phyloP scores from a whole-genome alignment of 2,888 invertebrate genomes.

The Pinctada fucata region DNA sequence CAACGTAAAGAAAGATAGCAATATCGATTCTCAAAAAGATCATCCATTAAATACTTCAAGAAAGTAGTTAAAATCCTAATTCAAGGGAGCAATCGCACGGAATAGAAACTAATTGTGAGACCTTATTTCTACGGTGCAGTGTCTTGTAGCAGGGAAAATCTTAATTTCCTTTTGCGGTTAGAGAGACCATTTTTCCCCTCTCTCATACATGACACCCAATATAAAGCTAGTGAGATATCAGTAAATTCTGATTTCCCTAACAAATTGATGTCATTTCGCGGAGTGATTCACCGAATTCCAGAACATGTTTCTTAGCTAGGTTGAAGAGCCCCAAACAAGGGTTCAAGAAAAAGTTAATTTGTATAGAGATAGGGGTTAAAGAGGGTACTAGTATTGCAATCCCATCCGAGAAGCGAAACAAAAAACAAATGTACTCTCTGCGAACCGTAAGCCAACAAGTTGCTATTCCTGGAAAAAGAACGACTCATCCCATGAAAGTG shows the following conservation, averaged over 20 bases:
- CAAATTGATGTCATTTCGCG: background rate
- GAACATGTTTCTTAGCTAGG: background rate
- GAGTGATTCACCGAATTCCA: background rate
- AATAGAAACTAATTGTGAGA: background rate
- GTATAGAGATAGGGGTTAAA: too few species aligned
- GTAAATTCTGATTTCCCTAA: constrained; percentile 1
- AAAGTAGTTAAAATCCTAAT: background rate
- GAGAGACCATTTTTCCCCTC: background rate
- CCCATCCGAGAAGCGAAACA: too few species aligned
- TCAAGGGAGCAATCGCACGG: constrained; percentile 1
- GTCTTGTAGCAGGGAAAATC: background rate
- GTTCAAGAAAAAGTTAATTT: too few species aligned
- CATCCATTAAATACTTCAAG: too few species aligned
- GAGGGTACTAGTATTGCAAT: too few species aligned
- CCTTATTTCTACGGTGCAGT: background rate
- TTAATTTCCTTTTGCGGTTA: background rate
- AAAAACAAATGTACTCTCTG: too few species aligned
- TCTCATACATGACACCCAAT: background rate
- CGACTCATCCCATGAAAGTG: too few species aligned
- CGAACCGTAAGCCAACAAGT: too few species aligned
- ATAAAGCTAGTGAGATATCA: background rate
- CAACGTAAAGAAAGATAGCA: too few species aligned
- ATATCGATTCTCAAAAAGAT: too few species aligned
- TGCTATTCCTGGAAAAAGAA: too few species aligned
- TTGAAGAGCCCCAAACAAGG: too few species aligned